Percentiles rank a stretch among this genome's conserved stretches.
Conservation (phyloP, 1,140 invertebrate species). For the Drosophila rufa region DNA sequence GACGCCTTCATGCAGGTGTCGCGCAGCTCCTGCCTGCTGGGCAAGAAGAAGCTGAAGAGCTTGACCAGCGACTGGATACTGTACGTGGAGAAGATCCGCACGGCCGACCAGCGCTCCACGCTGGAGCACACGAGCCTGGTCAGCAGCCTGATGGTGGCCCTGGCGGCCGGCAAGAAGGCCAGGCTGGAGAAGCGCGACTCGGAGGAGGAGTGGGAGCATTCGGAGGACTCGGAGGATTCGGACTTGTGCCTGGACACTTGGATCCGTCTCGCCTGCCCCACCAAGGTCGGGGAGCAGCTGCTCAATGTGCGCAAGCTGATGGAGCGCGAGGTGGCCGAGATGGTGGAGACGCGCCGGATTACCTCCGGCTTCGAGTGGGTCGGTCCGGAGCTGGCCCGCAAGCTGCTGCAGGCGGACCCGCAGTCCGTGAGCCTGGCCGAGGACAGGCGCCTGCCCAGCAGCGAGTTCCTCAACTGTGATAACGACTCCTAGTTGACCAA, state of each 20-base stretch:
- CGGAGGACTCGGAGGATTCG: not conserved
- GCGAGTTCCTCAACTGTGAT: conserved; percentile 18
- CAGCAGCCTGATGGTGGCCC: conserved; percentile 37
- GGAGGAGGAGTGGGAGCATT: not conserved
- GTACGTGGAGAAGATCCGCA: conserved; percentile 50
- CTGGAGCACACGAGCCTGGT: conserved; percentile 47
- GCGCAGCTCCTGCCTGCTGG: conserved; percentile 35
- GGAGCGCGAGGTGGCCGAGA: conserved; percentile 18
- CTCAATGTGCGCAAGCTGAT: conserved; percentile 28
- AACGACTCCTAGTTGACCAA: not conserved
- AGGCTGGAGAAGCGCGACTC: not conserved
- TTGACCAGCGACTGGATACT: conserved; percentile 41
- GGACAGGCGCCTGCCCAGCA: not conserved
- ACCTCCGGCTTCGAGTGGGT: not conserved
- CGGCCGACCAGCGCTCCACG: not conserved
- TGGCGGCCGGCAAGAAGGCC: conserved; percentile 43
- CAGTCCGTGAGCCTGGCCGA: not conserved
- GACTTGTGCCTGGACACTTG: conserved; percentile 39
- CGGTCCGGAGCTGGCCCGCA: not conserved
- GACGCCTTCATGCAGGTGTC: conserved; percentile 45
- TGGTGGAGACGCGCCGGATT: conserved; percentile 27
- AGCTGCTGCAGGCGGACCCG: not conserved
- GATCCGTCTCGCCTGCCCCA: conserved; percentile 24
- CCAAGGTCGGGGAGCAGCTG: not conserved
- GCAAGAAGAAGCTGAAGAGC: not conserved